phyloP scores from a whole-genome alignment of 2,113 vertebrate genomes.

The Ranitomeya variabilis region DNA sequence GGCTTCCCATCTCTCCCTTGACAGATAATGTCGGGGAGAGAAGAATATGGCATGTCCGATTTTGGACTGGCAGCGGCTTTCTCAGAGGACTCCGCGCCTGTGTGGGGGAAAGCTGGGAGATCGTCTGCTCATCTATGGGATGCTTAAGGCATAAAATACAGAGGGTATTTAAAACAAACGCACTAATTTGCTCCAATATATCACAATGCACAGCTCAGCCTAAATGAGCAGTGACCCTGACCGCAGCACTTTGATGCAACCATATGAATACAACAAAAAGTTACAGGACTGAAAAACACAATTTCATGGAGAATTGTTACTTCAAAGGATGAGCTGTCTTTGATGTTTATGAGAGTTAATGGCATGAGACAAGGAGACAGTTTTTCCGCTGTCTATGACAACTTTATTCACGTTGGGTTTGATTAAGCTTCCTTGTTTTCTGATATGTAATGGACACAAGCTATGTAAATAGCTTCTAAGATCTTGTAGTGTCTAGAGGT shows the following conservation, averaged over 20 bases:
- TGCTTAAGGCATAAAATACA: background rate
- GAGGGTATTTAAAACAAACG: background rate
- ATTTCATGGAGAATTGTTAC: conserved; percentile 41
- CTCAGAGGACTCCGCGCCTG: no score
- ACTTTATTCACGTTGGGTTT: background rate
- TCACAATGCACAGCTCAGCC: background rate
- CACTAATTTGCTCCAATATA: background rate
- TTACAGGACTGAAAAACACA: conserved; percentile 21
- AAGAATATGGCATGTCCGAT: no score
- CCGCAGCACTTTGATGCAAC: background rate
- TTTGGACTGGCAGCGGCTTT: no score
- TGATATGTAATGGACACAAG: background rate
- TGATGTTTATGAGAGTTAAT: conserved; percentile 40
- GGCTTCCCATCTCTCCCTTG: no score
- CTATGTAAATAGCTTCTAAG: background rate
- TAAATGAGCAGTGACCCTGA: conserved; percentile 14
- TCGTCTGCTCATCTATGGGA: no score
- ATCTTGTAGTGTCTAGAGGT: background rate
- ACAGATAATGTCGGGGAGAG: no score
- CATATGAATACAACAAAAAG: conserved; percentile 15
- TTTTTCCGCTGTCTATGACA: conserved; percentile 4
- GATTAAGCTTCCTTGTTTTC: background rate
- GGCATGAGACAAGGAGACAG: conserved; percentile 16
- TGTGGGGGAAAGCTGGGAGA: no score
- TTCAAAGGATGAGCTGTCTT: conserved; percentile 39